Evolutionary conservation across 2,113 vertebrate genomes (phyloP), one percentile per base, ranked within the genome.

Genomic region (Larimichthys crocea): DNA sequence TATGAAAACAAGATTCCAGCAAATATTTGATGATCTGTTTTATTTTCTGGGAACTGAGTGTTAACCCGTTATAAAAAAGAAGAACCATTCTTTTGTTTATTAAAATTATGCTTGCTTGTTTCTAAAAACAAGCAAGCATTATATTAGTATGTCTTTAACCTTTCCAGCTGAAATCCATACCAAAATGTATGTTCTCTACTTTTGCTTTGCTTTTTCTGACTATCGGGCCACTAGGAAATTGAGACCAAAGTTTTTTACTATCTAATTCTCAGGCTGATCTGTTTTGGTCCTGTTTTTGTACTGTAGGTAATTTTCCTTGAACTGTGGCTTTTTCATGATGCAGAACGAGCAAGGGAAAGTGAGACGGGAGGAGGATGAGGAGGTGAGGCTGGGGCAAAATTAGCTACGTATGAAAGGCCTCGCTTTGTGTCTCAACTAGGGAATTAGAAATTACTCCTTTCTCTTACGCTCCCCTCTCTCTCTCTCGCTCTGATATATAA

Each of bases 401-500:
- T 88, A 89, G 82, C 85, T 72, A 74, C 40, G 82, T 91, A 79
- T 84, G 87, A 93, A 91, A 88, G 78, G 82, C 82, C 78, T 85
- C 29, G 57, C 84, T 91, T 88, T 89, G 57, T 85, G 48, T 85
- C 84, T 88, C 80, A 87, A 72, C 81, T 29, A 79, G 67, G 65
- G 83, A 91, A 93, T 92, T 89, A 92, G 67, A 91, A 91, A 90
- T 86, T 15, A 91, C 84, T 84, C 83, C 69, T 83, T 89, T 89
- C 80, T 84, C 66, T 76, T 69, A 22, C 56, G 5, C 74, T 69
- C 24, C 57, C 69, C 72, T 65, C 84, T 70, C 80, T 65, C 80
- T 69, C 55, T 26, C 76, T 64, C 35, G 5, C 70, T 77, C 83
- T 95, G 94, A 95, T 95, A 95, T 96, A 94, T 96, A 95, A 95